These are phyloP conservation scores for Paramormyrops hopkinsi DNA, from an alignment of 2,797 vertebrate species.

Conservation along the genomic window DNA sequence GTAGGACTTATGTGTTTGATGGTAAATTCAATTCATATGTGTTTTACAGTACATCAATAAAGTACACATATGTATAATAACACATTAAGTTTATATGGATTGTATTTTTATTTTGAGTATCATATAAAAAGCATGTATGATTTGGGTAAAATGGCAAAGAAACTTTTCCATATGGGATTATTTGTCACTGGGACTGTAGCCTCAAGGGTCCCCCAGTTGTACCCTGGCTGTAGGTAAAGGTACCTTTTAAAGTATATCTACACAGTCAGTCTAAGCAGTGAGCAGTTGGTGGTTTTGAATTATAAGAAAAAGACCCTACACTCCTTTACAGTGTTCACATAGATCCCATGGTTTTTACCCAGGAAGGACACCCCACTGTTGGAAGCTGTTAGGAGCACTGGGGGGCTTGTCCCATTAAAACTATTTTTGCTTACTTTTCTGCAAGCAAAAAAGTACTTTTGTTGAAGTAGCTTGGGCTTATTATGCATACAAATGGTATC, in stretches of 20 bases:
- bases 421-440: not conserved
- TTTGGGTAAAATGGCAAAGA: not conserved
- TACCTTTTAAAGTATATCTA: not conserved
- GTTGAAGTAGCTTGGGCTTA: not conserved
- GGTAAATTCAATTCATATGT: not conserved
- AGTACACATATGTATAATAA: not conserved
- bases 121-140: not conserved
- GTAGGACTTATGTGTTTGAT: not conserved
- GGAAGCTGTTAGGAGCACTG: not conserved
- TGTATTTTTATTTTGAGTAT: not conserved
- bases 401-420: not conserved
- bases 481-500: not conserved
- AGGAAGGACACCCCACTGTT: not conserved
- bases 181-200: not conserved
- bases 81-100: not conserved
- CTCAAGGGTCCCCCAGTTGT: not conserved
- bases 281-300: not conserved
- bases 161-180: too few species aligned
- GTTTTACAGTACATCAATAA: not conserved
- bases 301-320: not conserved
- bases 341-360: not conserved
- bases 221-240: not conserved
- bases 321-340: not conserved
- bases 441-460: constrained; percentile 3
- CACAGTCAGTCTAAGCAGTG: not conserved